Base-by-base conservation (phyloP, 2,888 invertebrate genomes). In the Epistrophe grossulariae region DNA sequence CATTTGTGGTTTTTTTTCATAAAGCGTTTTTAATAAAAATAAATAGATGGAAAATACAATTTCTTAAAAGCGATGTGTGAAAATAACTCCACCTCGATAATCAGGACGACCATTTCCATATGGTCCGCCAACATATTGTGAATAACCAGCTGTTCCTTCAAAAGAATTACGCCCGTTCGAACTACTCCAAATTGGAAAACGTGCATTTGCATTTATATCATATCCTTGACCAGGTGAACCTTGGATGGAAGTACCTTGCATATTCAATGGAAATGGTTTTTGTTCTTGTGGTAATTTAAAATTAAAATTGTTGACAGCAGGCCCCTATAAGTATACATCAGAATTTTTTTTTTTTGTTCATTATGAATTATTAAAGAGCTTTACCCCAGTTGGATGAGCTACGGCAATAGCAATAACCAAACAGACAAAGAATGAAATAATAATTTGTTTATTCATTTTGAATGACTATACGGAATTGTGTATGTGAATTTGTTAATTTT, bases 351-450 rank as follows among this genome's bases (percentile, higher is more conserved):
- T 24, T 1, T 24, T 24, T 24, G 24, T 24, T 24, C 24, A 31
- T 31, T 31, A 31, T 31, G 31, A 31, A 31, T 24, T 24, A 24
- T 24, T 24, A 24, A 24, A 24, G 2, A 2, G 24, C 24, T 5
- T 31, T 31, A 31, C 31, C 31, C 24, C 60, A 19, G 38, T 1
- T 6, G 60, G 38, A 38, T 40, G 38, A 13, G 60, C 59, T 38
- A 6, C 11, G 13, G 40, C 60, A 38, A 60, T 1, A 40, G 19
- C 38, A 19, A 60, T 15, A 60, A 3, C 60, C 60, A 60, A 60
- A 40, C 38, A 60, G 19, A 60, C 19, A 19, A 38, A 60, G 17
- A 40, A 19, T 40, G 40, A 38, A 60, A 60, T 60, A 7, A 38
- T 38, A 11, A 35, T 59, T 59, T 59, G 35, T 35, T 17, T 17